These are phyloP conservation scores for Leptogaster cylindrica DNA, from an alignment of 2,888 invertebrate species.

Conservation along the genomic window DNA sequence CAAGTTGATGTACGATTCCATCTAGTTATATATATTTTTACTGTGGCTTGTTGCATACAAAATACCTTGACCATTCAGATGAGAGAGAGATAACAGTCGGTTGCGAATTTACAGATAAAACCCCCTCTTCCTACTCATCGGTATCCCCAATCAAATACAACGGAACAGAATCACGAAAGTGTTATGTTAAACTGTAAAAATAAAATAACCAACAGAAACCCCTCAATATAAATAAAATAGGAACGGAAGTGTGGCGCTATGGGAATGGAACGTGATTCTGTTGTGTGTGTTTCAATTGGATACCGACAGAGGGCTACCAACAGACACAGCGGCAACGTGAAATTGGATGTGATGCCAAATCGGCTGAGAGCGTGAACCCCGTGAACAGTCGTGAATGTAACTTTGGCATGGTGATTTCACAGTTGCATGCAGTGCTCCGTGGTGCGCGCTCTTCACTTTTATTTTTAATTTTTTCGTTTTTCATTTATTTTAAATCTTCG, in stretches of 20 bases:
- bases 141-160: no score
- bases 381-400: constrained; percentile 31
- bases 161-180: no score
- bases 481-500: constrained; percentile 28
- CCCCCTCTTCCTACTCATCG: no score
- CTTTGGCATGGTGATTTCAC: constrained; percentile 34
- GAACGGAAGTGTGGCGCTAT: neutral
- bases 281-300: neutral
- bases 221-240: no score
- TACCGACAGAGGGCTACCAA: neutral
- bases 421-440: constrained; percentile 23
- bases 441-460: constrained; percentile 27
- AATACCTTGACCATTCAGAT: no score
- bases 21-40: no score
- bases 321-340: neutral
- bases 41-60: no score
- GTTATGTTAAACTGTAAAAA: no score
- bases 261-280: neutral
- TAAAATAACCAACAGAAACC: no score
- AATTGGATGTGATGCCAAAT: constrained; percentile 24
- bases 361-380: constrained; percentile 22
- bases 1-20: no score
- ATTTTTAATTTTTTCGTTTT: constrained; percentile 33
- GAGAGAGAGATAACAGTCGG: no score
- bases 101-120: no score